Evolutionary conservation across 2,113 vertebrate genomes (phyloP), one percentile per base, ranked within the genome.

Genomic region (Pelecanoides urinatrix): DNA sequence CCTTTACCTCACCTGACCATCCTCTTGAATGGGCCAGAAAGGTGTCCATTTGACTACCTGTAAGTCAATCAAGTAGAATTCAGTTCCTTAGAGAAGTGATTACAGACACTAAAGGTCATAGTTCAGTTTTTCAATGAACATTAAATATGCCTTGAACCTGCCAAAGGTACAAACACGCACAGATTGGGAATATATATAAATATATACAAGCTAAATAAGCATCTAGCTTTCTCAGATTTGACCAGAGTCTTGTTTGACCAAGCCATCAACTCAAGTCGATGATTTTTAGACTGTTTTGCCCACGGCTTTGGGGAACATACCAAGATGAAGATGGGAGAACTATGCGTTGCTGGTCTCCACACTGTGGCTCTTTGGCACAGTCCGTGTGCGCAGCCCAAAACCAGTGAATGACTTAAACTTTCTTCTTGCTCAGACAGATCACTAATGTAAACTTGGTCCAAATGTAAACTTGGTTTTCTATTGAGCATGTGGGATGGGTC

Each of bases 11-110:
- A 36, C 27, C 20, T 45, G 45, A 66, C 40, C 15, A 55, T 47
- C 23, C 7, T 34, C 27, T 58, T 0, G 0, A 70, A 88, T 38
- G 20, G 45, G 29, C n/a, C 29, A 61, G 36, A 79, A 49, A 55
- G 29, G 15, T 59, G 15, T 56, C 52, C 34, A 36, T 95, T 86
- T 90, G 47, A 59, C 65, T 80, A 61, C 7, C 44, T 44, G 27
- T 58, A 90, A 90, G 88, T 50, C 78, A 70, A 74, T 59, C 44
- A 91, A 56, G 26, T 66, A 38, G 47, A 72, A 78, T 26, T 32
- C 65, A 10, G 11, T 42, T 86, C 29, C 67, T 75, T 44, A 19
- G 65, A 49, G 58, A 72, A 88, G 17, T 42, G 58, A 67, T 86
- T 93, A 65, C 7, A 59, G 61, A 55, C 53, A 76, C 40, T 68